A percentile compares a stretch with the other conserved stretches of the same genome.
phyloP scores from a whole-genome alignment of 2,888 invertebrate genomes.

The Microchrysa polita region DNA sequence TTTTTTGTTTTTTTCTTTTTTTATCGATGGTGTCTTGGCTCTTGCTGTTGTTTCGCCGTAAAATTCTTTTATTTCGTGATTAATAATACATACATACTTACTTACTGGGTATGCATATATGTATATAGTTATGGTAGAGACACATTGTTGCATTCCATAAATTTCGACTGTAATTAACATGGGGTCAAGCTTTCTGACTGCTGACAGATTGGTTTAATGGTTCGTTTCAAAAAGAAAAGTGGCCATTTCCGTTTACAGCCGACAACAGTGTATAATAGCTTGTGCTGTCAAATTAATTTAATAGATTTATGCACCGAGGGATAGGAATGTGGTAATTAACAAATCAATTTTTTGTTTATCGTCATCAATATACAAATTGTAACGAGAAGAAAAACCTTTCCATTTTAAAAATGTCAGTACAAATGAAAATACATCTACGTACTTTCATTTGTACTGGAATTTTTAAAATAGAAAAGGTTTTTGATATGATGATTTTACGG shows the following conservation, averaged over 20 bases:
- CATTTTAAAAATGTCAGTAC: background rate
- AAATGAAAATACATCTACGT: no score
- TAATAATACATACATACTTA: no score
- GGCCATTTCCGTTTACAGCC: conserved; percentile 7
- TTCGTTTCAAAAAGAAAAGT: conserved; percentile 13
- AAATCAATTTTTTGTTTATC: no score
- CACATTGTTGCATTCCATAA: conserved; percentile 25
- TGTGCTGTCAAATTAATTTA: background rate
- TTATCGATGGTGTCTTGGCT: conserved; percentile 31
- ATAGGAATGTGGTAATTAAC: no score
- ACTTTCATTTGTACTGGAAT: no score
- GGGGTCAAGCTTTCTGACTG: conserved; percentile 7
- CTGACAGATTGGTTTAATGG: conserved; percentile 8
- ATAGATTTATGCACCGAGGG: no score
- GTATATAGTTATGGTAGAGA: conserved; percentile 3
- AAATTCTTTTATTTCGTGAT: conserved; percentile 25
- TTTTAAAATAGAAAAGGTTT: no score
- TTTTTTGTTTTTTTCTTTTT: conserved; percentile 24
- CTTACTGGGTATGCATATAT: no score
- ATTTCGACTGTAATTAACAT: conserved; percentile 26
- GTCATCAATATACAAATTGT: no score
- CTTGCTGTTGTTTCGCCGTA: conserved; percentile 41
- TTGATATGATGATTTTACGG: no score
- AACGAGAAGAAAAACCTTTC: no score
- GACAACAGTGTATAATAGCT: background rate